Base-by-base conservation (phyloP, 2,888 invertebrate genomes). In the Drosophila neutralis region DNA sequence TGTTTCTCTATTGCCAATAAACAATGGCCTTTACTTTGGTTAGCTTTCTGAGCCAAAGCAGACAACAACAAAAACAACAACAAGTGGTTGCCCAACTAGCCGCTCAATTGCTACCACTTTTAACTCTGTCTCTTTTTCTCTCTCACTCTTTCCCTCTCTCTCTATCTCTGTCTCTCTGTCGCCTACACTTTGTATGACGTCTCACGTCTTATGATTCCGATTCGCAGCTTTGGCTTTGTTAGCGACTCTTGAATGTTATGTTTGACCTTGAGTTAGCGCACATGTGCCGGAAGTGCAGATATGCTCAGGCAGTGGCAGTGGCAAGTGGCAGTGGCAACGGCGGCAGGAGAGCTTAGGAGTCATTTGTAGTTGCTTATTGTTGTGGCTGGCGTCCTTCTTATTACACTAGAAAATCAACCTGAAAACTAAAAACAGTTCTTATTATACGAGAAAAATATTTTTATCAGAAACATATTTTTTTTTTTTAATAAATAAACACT, bases 31-130 rank as follows among this genome's bases (percentile, higher is more conserved):
- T 51, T 67, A 54, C 48, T 63, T 48, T 35, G 76, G 58, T 42
- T 57, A 38, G 58, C 67, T 66, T 73, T 73, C 36, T 70, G 66
- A 77, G 79, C 62, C 54, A 74, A 65, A 54, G 60, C 53, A 42
- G 45, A 68, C 51, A 78, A 62, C 49, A 64, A 42, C 48, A 54
- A 56, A 59, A 73, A 73, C 72, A 68, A 87, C 83, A 85, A 80
- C 83, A 84, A 89, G 89, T 83, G 84, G 89, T 84, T 84, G 78
- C 84, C 81, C 78, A 84, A 84, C 84, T 86, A 75, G 67, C 81
- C 74, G 69, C 66, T 80, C 77, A 80, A 73, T 80, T 72, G 80
- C 73, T 67, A 69, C 78, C 60, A 69, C 69, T 67, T 67, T 78
- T 71, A 48, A 38, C 58, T 63, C 40, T 6, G 36, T 42, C 40